These are phyloP conservation scores for Pseudorasbora parva DNA, from an alignment of 2,113 vertebrate species.

Conservation along the genomic window DNA sequence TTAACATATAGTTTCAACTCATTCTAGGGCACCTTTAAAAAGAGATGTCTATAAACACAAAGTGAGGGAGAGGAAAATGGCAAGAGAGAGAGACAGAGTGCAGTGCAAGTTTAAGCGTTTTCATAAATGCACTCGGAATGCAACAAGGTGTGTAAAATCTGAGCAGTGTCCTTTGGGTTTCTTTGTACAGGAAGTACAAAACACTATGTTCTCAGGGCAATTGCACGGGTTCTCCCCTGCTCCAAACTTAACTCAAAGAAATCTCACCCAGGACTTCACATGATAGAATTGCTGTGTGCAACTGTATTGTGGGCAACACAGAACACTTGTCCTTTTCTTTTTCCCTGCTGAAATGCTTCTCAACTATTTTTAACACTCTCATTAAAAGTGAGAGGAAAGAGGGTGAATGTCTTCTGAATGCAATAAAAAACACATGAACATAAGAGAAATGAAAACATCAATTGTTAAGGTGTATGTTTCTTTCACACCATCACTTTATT, in stretches of 20 bases:
- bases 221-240: neutral
- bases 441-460: neutral
- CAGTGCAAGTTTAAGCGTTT: neutral
- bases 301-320: neutral
- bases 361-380: neutral
- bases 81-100: neutral
- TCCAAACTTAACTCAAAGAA: slow-evolving; percentile 6
- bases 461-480: slow-evolving; percentile 20
- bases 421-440: neutral
- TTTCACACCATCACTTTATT: neutral
- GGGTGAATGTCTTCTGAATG: slow-evolving; percentile 7
- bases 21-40: too few relatives aligned
- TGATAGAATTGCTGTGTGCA: neutral
- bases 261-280: slow-evolving; percentile 1
- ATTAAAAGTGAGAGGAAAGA: slow-evolving; percentile 3
- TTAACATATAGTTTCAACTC: too few relatives aligned
- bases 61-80: neutral
- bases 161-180: slow-evolving; percentile 23
- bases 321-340: neutral
- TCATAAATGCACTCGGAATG: neutral
- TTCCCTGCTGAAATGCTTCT: neutral
- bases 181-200: slow-evolving; percentile 5
- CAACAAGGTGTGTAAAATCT: slow-evolving; percentile 10
- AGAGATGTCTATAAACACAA: neutral
- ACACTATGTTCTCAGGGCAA: slow-evolving; percentile 22